These are phyloP conservation scores for Pandion haliaetus DNA, from an alignment of 2,113 vertebrate genomes.

Conservation along the genomic window DNA sequence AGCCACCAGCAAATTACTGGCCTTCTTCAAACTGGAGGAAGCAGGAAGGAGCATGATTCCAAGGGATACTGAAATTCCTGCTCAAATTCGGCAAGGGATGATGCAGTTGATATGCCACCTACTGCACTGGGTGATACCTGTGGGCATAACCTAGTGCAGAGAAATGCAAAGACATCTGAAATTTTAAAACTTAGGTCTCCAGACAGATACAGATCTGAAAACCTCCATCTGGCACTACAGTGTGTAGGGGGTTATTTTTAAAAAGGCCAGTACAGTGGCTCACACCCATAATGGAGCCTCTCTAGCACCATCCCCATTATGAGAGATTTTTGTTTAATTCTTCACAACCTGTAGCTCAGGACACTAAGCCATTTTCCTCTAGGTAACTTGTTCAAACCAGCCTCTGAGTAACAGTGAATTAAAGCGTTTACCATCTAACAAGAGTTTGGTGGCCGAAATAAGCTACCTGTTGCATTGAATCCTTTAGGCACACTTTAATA, in stretches of 20 bases:
- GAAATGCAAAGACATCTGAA: not conserved
- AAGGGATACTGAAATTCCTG: not conserved
- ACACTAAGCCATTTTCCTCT: not conserved
- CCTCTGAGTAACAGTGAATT: not conserved
- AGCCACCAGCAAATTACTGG: constrained; percentile 14
- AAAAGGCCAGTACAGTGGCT: not conserved
- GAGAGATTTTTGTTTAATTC: not conserved
- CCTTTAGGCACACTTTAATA: not conserved
- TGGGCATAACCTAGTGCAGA: not conserved
- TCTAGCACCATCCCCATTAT: not conserved
- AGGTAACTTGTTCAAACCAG: not conserved
- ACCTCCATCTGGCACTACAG: not conserved
- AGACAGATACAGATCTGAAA: not conserved
- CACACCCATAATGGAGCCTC: not conserved
- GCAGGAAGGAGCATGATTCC: not conserved
- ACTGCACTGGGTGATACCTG: not conserved
- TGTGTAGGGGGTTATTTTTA: not conserved
- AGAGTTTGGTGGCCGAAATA: not conserved
- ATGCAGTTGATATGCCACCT: not conserved
- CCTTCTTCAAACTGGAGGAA: not conserved
- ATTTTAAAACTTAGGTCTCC: not conserved
- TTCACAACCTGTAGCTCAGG: not conserved
- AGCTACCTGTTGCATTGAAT: not conserved
- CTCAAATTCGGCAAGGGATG: not conserved
- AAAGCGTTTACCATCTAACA: not conserved